phyloP scores from a whole-genome alignment of 2,888 invertebrate genomes.

The Callimorpha dominula region DNA sequence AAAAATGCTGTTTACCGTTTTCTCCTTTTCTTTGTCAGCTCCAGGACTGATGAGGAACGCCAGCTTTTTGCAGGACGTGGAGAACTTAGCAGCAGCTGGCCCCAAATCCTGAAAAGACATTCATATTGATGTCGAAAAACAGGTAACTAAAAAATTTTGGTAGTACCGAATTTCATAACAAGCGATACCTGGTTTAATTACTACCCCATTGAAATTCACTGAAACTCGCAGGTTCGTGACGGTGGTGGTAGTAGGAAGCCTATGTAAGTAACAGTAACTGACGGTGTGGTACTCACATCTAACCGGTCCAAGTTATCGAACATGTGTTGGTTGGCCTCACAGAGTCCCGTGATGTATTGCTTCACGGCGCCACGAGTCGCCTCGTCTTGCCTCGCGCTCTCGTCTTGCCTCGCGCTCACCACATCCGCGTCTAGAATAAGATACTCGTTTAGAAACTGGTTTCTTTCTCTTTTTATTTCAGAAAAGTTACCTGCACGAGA shows the following conservation, averaged over 20 bases:
- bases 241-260: too few species aligned
- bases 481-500: too few species aligned
- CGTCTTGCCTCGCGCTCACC: constrained; percentile 24
- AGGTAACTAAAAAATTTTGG: too few species aligned
- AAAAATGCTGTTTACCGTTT: constrained; percentile 48
- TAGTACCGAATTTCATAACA: too few species aligned
- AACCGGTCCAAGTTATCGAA: constrained; percentile 1
- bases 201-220: too few species aligned
- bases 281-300: constrained; percentile 15
- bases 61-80: constrained; percentile 55
- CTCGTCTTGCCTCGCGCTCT: constrained; percentile 19
- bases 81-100: constrained; percentile 55
- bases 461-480: too few species aligned
- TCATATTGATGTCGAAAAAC: neutral
- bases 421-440: constrained; percentile 57
- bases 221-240: too few species aligned
- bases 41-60: constrained; percentile 50
- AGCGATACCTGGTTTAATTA: too few species aligned
- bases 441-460: neutral
- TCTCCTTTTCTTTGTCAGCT: constrained; percentile 49
- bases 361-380: constrained; percentile 21
- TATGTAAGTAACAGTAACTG: too few species aligned
- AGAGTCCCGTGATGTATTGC: constrained; percentile 23
- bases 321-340: constrained; percentile 29
- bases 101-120: constrained; percentile 22